Conservation (phyloP, 1,140 invertebrate genomes). For the Artemia franciscana region DNA sequence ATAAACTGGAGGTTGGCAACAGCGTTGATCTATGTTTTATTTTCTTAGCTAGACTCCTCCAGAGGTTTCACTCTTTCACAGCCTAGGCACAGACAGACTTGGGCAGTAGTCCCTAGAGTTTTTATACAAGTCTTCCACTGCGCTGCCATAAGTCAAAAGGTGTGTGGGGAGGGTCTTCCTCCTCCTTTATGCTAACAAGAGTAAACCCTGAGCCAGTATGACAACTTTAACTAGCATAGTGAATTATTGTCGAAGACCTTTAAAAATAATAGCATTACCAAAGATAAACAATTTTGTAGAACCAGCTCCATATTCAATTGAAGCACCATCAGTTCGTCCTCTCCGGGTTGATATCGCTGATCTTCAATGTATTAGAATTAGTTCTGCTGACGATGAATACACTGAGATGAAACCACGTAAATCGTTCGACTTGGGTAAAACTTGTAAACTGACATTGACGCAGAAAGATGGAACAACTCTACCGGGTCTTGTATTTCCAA, state of each 20-base stretch:
- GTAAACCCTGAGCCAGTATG: not conserved
- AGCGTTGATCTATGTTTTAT: too few relatives aligned
- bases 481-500: conserved; percentile 59
- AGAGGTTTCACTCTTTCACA: too few relatives aligned
- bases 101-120: too few relatives aligned
- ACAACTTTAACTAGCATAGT: not conserved
- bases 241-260: not conserved
- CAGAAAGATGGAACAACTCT: conserved; percentile 45
- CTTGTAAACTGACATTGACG: conserved; percentile 31
- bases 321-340: not conserved
- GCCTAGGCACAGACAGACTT: too few relatives aligned
- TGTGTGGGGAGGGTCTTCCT: too few relatives aligned
- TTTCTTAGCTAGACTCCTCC: too few relatives aligned
- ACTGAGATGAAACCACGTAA: not conserved
- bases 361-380: not conserved
- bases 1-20: too few relatives aligned
- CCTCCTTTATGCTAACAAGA: not conserved
- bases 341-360: not conserved
- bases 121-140: too few relatives aligned
- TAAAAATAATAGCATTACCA: not conserved
- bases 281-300: not conserved
- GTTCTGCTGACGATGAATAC: not conserved
- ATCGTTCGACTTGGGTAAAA: conserved; percentile 1
- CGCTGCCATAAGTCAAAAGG: too few relatives aligned
- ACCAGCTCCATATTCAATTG: not conserved